phyloP scores from a whole-genome alignment of 2,113 vertebrate species.

The Pipra filicauda region DNA sequence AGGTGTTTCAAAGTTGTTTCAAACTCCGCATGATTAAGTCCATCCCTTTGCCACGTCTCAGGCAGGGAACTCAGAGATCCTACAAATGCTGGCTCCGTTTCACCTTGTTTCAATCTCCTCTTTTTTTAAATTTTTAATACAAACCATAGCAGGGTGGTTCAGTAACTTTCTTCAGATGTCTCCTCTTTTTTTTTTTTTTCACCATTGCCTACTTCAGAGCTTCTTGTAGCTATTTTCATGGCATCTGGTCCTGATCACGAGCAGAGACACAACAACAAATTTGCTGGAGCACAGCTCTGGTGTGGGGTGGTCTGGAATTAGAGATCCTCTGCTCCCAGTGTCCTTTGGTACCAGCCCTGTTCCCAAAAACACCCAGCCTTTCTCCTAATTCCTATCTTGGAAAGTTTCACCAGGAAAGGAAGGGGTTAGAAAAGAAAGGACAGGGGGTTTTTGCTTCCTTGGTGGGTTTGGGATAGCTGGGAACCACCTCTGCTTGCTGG shows the following conservation, averaged over 20 bases:
- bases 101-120: not conserved
- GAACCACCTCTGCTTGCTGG: not conserved
- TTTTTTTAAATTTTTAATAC: not conserved
- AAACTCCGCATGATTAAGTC: not conserved
- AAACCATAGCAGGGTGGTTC: not conserved
- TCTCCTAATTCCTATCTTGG: not conserved
- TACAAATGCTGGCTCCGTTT: not conserved
- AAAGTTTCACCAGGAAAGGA: not conserved
- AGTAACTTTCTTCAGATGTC: not conserved
- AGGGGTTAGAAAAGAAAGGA: not conserved
- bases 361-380: not conserved
- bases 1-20: not conserved
- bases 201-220: not conserved
- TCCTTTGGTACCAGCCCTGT: not conserved
- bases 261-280: not conserved
- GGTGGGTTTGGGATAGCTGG: not conserved
- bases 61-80: not conserved
- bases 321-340: not conserved
- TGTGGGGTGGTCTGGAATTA: not conserved
- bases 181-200: not conserved
- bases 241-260: not conserved
- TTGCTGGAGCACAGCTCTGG: not conserved
- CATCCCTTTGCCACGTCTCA: not conserved
- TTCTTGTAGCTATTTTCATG: not conserved
- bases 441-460: accelerated